phyloP scores from a whole-genome alignment of 2,797 vertebrate species.

The Lates japonicus region DNA sequence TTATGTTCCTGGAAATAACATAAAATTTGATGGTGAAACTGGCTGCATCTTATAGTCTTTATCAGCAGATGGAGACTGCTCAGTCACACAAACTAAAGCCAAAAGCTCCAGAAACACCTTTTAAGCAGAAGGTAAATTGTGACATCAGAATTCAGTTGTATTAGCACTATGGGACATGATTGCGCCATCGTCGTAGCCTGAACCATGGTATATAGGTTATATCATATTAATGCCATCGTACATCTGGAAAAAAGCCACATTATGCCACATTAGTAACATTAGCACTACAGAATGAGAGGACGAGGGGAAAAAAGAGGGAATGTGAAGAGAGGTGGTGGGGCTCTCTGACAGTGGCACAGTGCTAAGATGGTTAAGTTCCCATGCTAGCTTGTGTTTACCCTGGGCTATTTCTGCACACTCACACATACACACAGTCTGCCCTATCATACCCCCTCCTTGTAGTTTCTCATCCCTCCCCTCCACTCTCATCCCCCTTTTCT shows the following conservation, averaged over 20 bases:
- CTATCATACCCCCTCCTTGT: slow-evolving; percentile 87
- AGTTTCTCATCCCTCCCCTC: slow-evolving; percentile 86
- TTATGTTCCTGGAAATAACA: too few species aligned
- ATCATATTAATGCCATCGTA: not conserved
- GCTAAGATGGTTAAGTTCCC: slow-evolving; percentile 89
- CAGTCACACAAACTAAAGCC: not conserved
- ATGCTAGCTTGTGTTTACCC: slow-evolving; percentile 91
- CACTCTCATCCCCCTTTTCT: slow-evolving; percentile 82
- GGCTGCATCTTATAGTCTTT: not conserved
- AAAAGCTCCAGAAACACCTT: not conserved
- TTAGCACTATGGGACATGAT: not conserved
- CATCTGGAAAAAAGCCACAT: not conserved
- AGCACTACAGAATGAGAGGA: not conserved
- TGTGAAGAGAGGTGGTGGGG: slow-evolving; percentile 23
- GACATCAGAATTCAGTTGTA: not conserved
- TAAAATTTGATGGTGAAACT: too few species aligned
- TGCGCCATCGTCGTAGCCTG: not conserved
- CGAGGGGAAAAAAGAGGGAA: not conserved
- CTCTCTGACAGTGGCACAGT: slow-evolving; percentile 74
- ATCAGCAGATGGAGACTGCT: not conserved
- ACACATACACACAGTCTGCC: slow-evolving; percentile 82
- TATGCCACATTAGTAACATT: not conserved
- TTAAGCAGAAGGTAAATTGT: not conserved
- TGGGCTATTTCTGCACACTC: slow-evolving; percentile 91
- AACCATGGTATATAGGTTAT: not conserved